Conservation (phyloP, 2,888 invertebrate genomes). For the Phyto melanocephala region DNA sequence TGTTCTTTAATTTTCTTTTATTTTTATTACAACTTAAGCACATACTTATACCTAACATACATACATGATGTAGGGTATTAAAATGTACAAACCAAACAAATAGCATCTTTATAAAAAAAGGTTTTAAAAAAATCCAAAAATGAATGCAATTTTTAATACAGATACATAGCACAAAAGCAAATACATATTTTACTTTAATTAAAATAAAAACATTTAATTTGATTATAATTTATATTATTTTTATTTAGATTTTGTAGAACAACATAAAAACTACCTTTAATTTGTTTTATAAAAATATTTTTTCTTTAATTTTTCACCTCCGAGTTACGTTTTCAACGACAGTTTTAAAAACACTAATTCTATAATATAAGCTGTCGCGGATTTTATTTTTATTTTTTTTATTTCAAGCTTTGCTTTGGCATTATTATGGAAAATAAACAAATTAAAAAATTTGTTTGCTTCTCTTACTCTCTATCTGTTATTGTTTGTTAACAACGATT, state of each 20-base stretch:
- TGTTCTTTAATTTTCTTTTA: no score
- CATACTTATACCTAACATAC: no score
- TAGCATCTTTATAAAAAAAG: background rate
- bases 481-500: slow-evolving; percentile 21
- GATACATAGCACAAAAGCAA: background rate
- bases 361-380: slow-evolving; percentile 48
- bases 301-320: background rate
- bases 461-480: slow-evolving; percentile 39
- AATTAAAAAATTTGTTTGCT: background rate
- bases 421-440: slow-evolving; percentile 24
- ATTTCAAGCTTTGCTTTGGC: slow-evolving; percentile 35
- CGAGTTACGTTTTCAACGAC: slow-evolving; percentile 54
- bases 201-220: slow-evolving; percentile 7
- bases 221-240: background rate
- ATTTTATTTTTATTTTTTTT: slow-evolving; percentile 63
- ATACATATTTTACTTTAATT: slow-evolving; percentile 24
- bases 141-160: background rate
- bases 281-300: background rate
- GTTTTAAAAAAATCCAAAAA: slow-evolving; percentile 16
- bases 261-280: slow-evolving; percentile 45
- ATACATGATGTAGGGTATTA: no score
- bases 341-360: slow-evolving; percentile 63
- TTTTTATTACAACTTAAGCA: no score
- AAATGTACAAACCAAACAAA: background rate
- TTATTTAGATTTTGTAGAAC: background rate